A percentile compares a stretch with the other conserved stretches of the same genome.
Evolutionary conservation across 37 sponge, comb jelly and placozoan species (phyloP).

Genomic region (Diacarnus erythraeanus): DNA sequence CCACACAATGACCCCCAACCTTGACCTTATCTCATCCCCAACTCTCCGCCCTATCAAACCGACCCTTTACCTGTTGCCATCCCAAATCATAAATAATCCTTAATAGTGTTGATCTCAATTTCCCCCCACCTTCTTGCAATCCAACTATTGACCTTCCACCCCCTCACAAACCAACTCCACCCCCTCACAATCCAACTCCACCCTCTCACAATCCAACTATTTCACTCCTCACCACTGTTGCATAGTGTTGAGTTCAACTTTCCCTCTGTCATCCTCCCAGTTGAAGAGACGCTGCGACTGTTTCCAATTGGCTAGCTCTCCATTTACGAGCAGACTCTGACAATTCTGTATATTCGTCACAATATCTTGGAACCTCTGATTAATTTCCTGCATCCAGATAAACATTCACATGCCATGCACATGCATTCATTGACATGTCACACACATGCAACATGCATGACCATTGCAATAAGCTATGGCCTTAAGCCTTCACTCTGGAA

Average conservation of each 20-base stretch:
- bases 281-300: slow-evolving; percentile 54
- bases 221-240: slow-evolving; percentile 49
- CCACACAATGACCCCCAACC: not conserved
- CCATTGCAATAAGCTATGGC: too few species aligned
- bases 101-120: too few species aligned
- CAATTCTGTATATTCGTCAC: slow-evolving; percentile 31
- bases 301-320: slow-evolving; percentile 55
- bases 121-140: not conserved
- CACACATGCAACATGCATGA: slow-evolving; percentile 4
- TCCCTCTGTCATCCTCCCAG: slow-evolving; percentile 46
- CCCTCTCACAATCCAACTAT: not conserved
- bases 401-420: too few species aligned
- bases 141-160: not conserved
- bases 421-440: too few species aligned
- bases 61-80: too few species aligned
- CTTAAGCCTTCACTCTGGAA: too few species aligned
- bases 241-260: slow-evolving; percentile 45
- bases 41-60: too few species aligned
- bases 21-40: too few species aligned
- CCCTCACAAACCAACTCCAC: not conserved
- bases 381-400: slow-evolving; percentile 56
- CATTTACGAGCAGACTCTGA: slow-evolving; percentile 39
- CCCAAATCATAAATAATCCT: too few species aligned
- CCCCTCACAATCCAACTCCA: not conserved
- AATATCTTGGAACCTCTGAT: slow-evolving; percentile 32